phyloP scores from a whole-genome alignment of 1,140 invertebrate species.

The Bicyclus anynana region DNA sequence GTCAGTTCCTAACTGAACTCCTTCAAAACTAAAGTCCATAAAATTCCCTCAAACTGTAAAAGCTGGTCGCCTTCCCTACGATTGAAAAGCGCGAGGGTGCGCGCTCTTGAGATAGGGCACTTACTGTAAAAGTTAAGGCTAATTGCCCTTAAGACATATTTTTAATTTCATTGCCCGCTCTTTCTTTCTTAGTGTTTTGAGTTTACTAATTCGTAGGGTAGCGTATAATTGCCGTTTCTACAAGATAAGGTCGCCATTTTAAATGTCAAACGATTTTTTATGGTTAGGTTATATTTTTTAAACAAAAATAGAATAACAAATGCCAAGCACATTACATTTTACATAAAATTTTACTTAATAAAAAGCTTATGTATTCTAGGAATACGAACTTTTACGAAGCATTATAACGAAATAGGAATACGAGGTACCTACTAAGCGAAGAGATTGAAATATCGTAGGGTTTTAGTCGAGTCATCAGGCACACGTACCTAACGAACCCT shows the following conservation, averaged over 20 bases:
- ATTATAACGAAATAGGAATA: no score
- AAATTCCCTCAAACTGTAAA: constrained; percentile 66
- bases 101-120: constrained; percentile 66
- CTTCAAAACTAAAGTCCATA: constrained; percentile 58
- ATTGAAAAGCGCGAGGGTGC: constrained; percentile 73
- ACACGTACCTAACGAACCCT: no score
- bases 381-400: no score
- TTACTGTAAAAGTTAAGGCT: constrained; percentile 77
- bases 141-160: constrained; percentile 80
- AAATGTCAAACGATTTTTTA: constrained; percentile 71
- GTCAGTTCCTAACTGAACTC: constrained; percentile 26
- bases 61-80: constrained; percentile 66
- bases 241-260: constrained; percentile 70
- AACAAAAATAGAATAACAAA: no score
- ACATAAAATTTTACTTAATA: no score
- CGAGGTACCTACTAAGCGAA: no score
- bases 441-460: no score
- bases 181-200: constrained; percentile 71
- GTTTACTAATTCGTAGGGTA: constrained; percentile 66
- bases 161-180: constrained; percentile 78
- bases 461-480: no score
- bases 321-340: no score
- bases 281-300: constrained; percentile 11
- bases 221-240: constrained; percentile 70
- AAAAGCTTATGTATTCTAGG: no score